Evolutionary conservation across 2,797 vertebrate species (phyloP), one percentile per base, ranked within the genome.

Genomic region (Spinus olivaceus): DNA sequence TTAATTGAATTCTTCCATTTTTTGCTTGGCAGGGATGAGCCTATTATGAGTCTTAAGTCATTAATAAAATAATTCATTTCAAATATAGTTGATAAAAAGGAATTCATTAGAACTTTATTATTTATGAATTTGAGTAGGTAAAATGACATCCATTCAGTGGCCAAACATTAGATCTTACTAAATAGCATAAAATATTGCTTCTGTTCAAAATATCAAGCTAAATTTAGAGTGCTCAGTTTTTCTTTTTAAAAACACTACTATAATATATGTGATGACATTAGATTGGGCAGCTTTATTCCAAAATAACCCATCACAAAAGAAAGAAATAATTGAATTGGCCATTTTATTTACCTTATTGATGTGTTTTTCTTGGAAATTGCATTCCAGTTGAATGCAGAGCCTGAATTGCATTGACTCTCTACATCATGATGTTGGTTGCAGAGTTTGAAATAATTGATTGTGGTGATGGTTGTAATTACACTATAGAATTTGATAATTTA

Each of bases 1-100:
- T 63, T 78, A 92, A 86, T 90, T 86, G 59, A 92, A 92, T 87
- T 73, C n/a, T 80, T 95, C 53, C 57, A 11, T 78, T 92, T 90
- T 3, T 3, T 81, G 20, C 47, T 80, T 92, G 67, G 33, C 80
- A 86, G 80, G 60, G 47, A 56, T 93, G 12, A 32, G 14, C 20
- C 25, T 85, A 5, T 79, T 79, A 28, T 25, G 30, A 61, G 42
- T 90, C 50, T 61, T 47, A 63, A 73, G 70, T 59, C 19, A 74
- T 81, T 77, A 92, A 70, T 80, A 77, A 56, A 3, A 19, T 61
- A 71, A 81, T 87, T 88, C 1, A 56, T 90, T 86, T 92, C 7
- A 64, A 84, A 63, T 66, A 8, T 51, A 67, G 27, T 60, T 90
- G 72, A 73, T 81, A 53, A 70, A 88, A 81, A 80, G 27, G n/a